A percentile compares a stretch with the other conserved stretches of the same genome.
Conservation (phyloP, 2,113 vertebrate genomes). For the Ictalurus punctatus region DNA sequence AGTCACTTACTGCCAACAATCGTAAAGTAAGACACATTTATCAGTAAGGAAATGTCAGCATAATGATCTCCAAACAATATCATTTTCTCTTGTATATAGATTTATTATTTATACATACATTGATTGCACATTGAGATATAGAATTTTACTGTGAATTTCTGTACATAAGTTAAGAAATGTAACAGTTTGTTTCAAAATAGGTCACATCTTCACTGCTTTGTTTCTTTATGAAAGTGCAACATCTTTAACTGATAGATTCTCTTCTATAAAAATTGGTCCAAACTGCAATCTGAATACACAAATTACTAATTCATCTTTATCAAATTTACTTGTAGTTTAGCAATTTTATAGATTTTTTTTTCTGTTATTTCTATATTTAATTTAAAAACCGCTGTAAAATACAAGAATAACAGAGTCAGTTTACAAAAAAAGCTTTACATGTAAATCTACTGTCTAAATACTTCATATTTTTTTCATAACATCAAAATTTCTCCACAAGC, state of each 20-base stretch:
- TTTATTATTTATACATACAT: conserved; percentile 81
- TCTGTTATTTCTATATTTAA: conserved; percentile 62
- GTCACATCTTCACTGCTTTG: conserved; percentile 70
- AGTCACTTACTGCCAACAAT: conserved; percentile 47
- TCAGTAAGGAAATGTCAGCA: conserved; percentile 54
- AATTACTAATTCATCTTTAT: conserved; percentile 70
- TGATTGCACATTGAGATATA: conserved; percentile 71
- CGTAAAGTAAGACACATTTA: conserved; percentile 62
- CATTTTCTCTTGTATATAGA: conserved; percentile 65
- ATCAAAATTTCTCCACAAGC: conserved; percentile 85
- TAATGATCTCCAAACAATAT: conserved; percentile 43
- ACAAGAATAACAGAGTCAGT: conserved; percentile 81
- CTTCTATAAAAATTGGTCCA: conserved; percentile 81
- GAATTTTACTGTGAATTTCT: conserved; percentile 80
- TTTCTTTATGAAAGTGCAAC: conserved; percentile 78
- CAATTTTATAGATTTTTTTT: conserved; percentile 36
- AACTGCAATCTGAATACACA: conserved; percentile 70
- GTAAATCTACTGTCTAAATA: conserved; percentile 86
- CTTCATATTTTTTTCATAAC: conserved; percentile 78
- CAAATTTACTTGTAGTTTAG: conserved; percentile 63
- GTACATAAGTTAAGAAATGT: conserved; percentile 88
- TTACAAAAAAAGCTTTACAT: conserved; percentile 87
- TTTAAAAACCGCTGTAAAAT: conserved; percentile 80
- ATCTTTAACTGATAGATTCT: conserved; percentile 69
- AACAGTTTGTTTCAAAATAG: conserved; percentile 79